Evolutionary conservation across 2,888 invertebrate genomes (phyloP).

Genomic region (Erannis defoliaria): DNA sequence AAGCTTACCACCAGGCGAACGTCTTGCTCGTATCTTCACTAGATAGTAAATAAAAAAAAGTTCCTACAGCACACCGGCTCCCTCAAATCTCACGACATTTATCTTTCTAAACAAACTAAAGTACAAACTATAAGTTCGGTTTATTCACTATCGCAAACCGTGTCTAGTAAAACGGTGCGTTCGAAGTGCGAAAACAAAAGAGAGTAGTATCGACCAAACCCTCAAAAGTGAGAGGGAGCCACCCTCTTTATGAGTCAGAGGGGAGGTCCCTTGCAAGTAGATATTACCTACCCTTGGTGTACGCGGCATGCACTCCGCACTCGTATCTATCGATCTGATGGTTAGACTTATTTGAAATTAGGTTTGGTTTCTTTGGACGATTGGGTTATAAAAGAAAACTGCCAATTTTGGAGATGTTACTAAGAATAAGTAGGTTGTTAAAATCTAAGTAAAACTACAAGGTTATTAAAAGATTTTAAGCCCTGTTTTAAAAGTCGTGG

Average conservation of each 20-base stretch:
- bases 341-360: conserved; percentile 46
- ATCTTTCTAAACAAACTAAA: no score
- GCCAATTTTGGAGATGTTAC: no score
- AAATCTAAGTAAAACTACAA: not conserved
- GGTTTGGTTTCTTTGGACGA: conserved; percentile 15
- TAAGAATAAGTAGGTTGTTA: not conserved
- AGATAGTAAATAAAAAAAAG: no score
- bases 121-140: not conserved
- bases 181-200: conserved; percentile 83
- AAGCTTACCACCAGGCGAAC: no score
- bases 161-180: conserved; percentile 53
- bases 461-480: no score
- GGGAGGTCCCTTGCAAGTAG: conserved; percentile 82
- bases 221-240: conserved; percentile 82
- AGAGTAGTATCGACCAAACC: conserved; percentile 84
- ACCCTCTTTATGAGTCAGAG: conserved; percentile 86
- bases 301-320: conserved; percentile 70
- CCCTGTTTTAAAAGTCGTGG: no score
- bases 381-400: not conserved
- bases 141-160: conserved; percentile 46
- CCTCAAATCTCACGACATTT: no score
- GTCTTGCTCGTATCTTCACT: no score
- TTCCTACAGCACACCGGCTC: no score
- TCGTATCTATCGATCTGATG: conserved; percentile 70
- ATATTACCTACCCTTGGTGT: conserved; percentile 73